phyloP scores from a whole-genome alignment of 1,140 invertebrate genomes.

The Hesperophylax magnus region DNA sequence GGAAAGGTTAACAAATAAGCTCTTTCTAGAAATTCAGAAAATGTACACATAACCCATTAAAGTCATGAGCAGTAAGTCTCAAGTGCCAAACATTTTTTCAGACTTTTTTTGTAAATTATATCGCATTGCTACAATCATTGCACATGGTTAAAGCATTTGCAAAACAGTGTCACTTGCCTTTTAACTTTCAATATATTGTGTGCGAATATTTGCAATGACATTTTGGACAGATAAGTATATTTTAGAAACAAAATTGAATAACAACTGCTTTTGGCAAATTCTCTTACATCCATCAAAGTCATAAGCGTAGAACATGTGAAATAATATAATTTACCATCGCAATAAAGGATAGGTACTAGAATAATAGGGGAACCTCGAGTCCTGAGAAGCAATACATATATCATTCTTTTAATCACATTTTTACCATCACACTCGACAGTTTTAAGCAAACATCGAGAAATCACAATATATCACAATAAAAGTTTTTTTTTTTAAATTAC shows the following conservation, averaged over 20 bases:
- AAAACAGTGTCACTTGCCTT: not conserved
- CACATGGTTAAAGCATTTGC: not conserved
- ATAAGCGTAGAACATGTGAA: slow-evolving; percentile 33
- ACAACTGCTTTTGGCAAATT: slow-evolving; percentile 34
- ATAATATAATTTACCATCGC: slow-evolving; percentile 22
- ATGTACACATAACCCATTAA: slow-evolving; percentile 3
- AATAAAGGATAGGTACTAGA: slow-evolving; percentile 37
- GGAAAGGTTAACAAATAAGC: not conserved
- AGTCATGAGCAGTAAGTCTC: slow-evolving; percentile 47
- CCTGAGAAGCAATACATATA: slow-evolving; percentile 58
- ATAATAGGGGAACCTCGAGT: slow-evolving; percentile 42
- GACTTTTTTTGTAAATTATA: slow-evolving; percentile 41
- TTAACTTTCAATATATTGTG: not conserved
- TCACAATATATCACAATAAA: slow-evolving; percentile 59
- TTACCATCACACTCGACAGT: slow-evolving; percentile 59
- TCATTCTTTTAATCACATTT: slow-evolving; percentile 58
- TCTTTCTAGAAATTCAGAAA: slow-evolving; percentile 32
- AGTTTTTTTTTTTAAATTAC: slow-evolving; percentile 52
- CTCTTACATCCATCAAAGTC: slow-evolving; percentile 2
- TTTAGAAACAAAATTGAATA: slow-evolving; percentile 5
- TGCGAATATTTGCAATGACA: not conserved
- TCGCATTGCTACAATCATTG: not conserved
- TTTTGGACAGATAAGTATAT: not conserved
- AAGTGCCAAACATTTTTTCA: slow-evolving; percentile 48
- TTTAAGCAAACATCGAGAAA: slow-evolving; percentile 59